Percentiles rank a stretch among this genome's conserved stretches.
Evolutionary conservation across 2,888 invertebrate genomes (phyloP).

Genomic region (Agriopis marginaria): DNA sequence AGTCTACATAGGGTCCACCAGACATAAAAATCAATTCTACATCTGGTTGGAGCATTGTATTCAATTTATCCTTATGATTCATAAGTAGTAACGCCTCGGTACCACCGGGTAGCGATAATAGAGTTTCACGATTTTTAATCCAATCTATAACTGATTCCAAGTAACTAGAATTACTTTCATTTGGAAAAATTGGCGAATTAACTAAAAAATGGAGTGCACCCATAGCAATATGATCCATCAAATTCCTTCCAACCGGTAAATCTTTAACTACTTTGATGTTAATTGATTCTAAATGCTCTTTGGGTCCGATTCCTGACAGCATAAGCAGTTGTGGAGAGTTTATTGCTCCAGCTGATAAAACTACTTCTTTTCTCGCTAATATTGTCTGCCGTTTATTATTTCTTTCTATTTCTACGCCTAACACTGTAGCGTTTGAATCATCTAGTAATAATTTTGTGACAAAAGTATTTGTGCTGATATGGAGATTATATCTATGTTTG

Average conservation of each 20-base stretch:
- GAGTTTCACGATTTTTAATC: slow-evolving; percentile 48
- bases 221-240: slow-evolving; percentile 89
- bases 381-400: slow-evolving; percentile 58
- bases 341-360: slow-evolving; percentile 75
- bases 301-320: slow-evolving; percentile 80
- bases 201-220: slow-evolving; percentile 55
- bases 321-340: slow-evolving; percentile 78
- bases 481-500: slow-evolving; percentile 60
- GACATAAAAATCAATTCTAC: not conserved
- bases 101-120: slow-evolving; percentile 2
- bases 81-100: not conserved
- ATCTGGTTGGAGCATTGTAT: slow-evolving; percentile 51
- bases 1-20: not conserved
- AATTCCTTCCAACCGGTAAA: slow-evolving; percentile 88
- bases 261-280: slow-evolving; percentile 72
- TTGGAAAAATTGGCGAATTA: not conserved
- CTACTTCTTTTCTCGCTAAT: slow-evolving; percentile 70
- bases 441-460: slow-evolving; percentile 51
- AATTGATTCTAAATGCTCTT: slow-evolving; percentile 10
- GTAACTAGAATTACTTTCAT: not conserved
- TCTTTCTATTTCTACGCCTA: slow-evolving; percentile 10
- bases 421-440: not conserved
- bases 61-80: slow-evolving; percentile 74
- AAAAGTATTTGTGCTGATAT: slow-evolving; percentile 75
- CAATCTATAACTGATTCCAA: slow-evolving; percentile 3